These are phyloP conservation scores for Muschampia plurimacula DNA, from an alignment of 2,888 invertebrate genomes.

Conservation along the genomic window DNA sequence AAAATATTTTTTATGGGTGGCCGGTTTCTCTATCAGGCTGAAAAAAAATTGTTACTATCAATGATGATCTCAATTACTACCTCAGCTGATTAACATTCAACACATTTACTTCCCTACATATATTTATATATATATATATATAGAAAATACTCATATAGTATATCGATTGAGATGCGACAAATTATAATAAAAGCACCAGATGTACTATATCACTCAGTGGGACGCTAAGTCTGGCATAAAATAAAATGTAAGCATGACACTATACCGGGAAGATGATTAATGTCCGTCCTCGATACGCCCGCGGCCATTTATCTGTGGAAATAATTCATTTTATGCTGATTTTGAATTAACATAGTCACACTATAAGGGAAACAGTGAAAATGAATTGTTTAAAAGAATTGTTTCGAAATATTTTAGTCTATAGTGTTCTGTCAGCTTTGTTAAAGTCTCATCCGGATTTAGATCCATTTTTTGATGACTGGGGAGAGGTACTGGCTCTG, in stretches of 20 bases:
- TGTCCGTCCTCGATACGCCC: not conserved
- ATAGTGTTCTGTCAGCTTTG: no score
- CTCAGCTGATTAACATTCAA: no score
- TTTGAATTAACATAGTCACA: slow-evolving; percentile 4
- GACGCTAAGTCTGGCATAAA: slow-evolving; percentile 17
- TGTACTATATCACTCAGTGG: slow-evolving; percentile 26
- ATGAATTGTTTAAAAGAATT: not conserved
- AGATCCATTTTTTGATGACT: no score
- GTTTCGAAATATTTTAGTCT: not conserved
- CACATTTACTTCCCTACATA: not conserved
- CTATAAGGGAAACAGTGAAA: no score
- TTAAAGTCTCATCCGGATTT: no score
- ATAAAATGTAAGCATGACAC: slow-evolving; percentile 34
- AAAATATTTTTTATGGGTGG: no score
- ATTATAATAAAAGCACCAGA: not conserved
- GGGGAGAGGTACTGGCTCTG: no score
- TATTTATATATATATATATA: not conserved
- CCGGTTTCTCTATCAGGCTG: no score
- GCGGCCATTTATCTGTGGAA: slow-evolving; percentile 18
- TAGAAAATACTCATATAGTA: not conserved
- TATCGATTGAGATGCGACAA: not conserved
- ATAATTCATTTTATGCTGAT: slow-evolving; percentile 27
- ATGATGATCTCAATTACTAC: no score
- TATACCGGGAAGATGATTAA: slow-evolving; percentile 17
- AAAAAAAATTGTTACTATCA: no score